phyloP scores from a whole-genome alignment of 1,140 invertebrate genomes.

The Branchinecta lynchi region DNA sequence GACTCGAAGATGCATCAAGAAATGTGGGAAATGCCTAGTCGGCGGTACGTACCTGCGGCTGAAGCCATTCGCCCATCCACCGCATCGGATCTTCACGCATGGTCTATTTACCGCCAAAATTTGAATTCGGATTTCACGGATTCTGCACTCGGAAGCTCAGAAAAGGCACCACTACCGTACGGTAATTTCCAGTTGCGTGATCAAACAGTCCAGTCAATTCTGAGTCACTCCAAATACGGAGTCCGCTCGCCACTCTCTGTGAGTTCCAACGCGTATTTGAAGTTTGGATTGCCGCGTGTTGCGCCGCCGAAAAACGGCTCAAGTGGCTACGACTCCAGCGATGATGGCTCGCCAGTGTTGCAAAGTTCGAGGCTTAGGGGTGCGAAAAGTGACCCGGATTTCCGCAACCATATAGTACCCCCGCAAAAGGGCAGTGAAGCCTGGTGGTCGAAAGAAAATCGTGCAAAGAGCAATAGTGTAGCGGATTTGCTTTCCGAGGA shows the following conservation, averaged over 20 bases:
- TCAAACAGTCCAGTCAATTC: conserved; percentile 79
- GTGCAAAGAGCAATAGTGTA: conserved; percentile 39
- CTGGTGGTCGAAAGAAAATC: conserved; percentile 14
- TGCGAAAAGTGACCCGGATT: conserved; percentile 56
- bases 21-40: conserved; percentile 1
- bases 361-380: conserved; percentile 30
- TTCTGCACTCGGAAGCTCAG: conserved; percentile 71
- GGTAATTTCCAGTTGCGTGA: conserved; percentile 83
- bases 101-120: conserved; percentile 92
- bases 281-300: conserved; percentile 77
- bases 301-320: conserved; percentile 62
- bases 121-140: conserved; percentile 88
- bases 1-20: background rate
- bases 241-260: conserved; percentile 43
- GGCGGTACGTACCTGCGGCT: background rate
- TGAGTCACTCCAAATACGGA: conserved; percentile 54
- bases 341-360: conserved; percentile 34
- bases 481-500: conserved; percentile 51
- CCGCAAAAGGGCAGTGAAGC: conserved; percentile 31
- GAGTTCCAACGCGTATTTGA: conserved; percentile 81
- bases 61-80: conserved; percentile 29
- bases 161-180: conserved; percentile 75
- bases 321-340: conserved; percentile 70
- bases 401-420: conserved; percentile 32
- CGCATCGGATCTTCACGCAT: conserved; percentile 80